Base-by-base conservation (phyloP, 2,113 vertebrate species). In the Sapayoa aenigma region DNA sequence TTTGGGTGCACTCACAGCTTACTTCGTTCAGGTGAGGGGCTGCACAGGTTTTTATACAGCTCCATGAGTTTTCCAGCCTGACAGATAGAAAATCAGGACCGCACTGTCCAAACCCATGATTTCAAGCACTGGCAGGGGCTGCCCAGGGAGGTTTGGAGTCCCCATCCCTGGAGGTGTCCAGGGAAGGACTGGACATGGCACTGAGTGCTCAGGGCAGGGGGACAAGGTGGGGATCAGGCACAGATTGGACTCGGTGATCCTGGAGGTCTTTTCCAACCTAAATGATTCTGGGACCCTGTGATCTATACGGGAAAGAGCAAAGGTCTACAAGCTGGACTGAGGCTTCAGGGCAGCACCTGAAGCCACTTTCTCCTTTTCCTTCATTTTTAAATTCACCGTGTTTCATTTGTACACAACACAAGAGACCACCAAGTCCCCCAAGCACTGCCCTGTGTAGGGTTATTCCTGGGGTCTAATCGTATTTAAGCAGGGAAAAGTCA, bases 371-470 rank as follows among this genome's bases (percentile, higher is more conserved):
- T 17, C 9, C 19, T 49, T 47, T 56, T 9, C 46, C 52, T n/a
- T 73, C n/a, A 37, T 47, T 76, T 79, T 81, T 9, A 60, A 60
- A 39, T 59, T 18, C 39, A 24, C 41, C 23, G 0, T 4, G 12
- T 53, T 93, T 66, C 49, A 53, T 66, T 78, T 30, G 9, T 25
- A 37, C 56, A 19, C 37, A 71, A 56, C 50, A 21, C 39, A 47
- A 55, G 25, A 42, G 62, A 67, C 65, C 91, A 39, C 62, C 17
- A 23, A 63, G 73, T 9, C 9, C 58, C 63, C 53, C 12, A n/a
- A 56, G 14, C 41, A 4, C 19, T 4, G 42, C 42, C 42, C 60
- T 21, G 0, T 1, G 4, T 0, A 8, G 47, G 33, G 50, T 47
- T 50, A 52, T 42, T 28, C 31, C 67, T 7, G 28, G 19, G 10